Evolutionary conservation across 1,140 invertebrate genomes (phyloP).

Genomic region (Pseudoatta argentina): DNA sequence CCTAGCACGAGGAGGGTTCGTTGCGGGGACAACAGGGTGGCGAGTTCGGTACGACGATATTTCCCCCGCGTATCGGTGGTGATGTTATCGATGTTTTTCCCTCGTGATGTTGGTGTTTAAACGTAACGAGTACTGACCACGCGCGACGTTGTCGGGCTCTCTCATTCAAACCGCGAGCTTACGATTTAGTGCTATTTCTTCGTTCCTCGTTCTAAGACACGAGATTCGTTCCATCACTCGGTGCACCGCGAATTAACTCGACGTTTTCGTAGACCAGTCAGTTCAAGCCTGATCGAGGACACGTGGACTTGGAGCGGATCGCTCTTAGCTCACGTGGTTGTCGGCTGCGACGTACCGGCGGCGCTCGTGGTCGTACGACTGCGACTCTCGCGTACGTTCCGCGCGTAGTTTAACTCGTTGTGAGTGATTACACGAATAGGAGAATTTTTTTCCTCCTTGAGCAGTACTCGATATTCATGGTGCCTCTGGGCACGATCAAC

Average conservation of each 20-base stretch:
- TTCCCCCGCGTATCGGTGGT: constrained; percentile 33
- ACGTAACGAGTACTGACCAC: constrained; percentile 58
- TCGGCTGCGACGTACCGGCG: constrained; percentile 57
- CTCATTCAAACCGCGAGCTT: neutral
- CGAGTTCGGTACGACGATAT: constrained; percentile 34
- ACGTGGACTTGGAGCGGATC: constrained; percentile 68
- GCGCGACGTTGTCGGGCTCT: constrained; percentile 12
- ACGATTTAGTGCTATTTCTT: neutral
- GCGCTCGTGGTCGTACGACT: constrained; percentile 33
- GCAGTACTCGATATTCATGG: constrained; percentile 23
- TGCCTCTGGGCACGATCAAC: constrained; percentile 22
- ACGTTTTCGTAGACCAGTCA: neutral
- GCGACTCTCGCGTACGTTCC: constrained; percentile 41
- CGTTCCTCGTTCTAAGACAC: neutral
- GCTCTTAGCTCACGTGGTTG: constrained; percentile 70
- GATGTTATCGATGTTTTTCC: constrained; percentile 61
- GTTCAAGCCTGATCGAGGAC: constrained; percentile 33
- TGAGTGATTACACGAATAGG: neutral
- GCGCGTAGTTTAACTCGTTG: constrained; percentile 49
- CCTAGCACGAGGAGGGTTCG: constrained; percentile 75
- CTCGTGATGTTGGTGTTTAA: constrained; percentile 54
- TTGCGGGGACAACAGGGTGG: constrained; percentile 57
- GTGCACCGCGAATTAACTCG: neutral
- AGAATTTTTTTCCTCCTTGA: neutral
- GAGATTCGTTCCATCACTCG: neutral